A percentile compares a stretch with the other conserved stretches of the same genome.
phyloP scores from a whole-genome alignment of 2,888 invertebrate species.

The Chrysolina haemoptera region DNA sequence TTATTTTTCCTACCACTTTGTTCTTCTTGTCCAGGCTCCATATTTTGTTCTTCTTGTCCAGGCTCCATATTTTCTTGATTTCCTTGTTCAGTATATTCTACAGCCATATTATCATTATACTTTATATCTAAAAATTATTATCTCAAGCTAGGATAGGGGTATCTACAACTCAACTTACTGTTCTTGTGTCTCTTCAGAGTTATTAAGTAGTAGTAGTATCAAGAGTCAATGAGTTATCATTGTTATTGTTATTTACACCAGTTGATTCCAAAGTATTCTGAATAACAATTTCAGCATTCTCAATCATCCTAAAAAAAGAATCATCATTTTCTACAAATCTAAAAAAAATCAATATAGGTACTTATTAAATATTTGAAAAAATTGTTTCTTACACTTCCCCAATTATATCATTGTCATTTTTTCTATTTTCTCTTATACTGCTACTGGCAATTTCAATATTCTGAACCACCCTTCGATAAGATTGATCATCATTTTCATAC shows the following conservation, averaged over 20 bases:
- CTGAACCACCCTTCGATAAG: not conserved
- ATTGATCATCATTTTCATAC: not conserved
- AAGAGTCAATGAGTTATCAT: not conserved
- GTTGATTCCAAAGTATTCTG: not conserved
- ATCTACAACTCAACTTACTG: not conserved
- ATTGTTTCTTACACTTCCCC: not conserved
- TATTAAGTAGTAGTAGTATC: not conserved
- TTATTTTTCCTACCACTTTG: constrained; percentile 5
- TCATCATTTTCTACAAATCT: not conserved
- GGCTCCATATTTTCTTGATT: constrained; percentile 5
- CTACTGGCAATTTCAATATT: not conserved
- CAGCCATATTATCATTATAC: not conserved
- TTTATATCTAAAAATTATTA: not conserved
- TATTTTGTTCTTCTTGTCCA: too few species aligned
- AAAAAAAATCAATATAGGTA: not conserved
- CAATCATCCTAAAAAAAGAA: not conserved
- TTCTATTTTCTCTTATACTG: not conserved
- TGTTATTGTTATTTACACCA: not conserved
- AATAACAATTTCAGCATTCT: constrained; percentile 11
- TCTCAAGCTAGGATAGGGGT: not conserved
- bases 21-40: not conserved
- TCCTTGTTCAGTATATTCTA: not conserved
- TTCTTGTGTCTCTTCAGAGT: not conserved
- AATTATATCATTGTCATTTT: not conserved
- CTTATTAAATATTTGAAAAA: not conserved